These are phyloP conservation scores for Silvanus unidentatus DNA, from an alignment of 2,888 invertebrate genomes.

Conservation along the genomic window DNA sequence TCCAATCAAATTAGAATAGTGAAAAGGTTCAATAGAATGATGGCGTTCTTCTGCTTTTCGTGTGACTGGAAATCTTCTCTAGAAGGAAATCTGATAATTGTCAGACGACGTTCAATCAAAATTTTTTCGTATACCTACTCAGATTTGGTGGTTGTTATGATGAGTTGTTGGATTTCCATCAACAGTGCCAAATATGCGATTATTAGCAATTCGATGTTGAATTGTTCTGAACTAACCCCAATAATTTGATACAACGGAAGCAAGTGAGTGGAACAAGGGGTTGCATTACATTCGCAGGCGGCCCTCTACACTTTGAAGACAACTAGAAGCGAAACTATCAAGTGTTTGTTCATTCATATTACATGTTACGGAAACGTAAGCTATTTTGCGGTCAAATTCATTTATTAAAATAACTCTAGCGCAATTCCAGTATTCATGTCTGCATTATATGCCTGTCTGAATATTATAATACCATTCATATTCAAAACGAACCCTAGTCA, in stretches of 20 bases:
- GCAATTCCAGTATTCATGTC: neutral
- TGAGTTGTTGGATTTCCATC: neutral
- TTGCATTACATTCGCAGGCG: neutral
- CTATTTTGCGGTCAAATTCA: slow-evolving; percentile 6
- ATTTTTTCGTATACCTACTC: too few relatives aligned
- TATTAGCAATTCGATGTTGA: neutral
- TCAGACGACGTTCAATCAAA: too few relatives aligned
- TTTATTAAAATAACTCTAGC: neutral
- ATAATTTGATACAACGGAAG: neutral
- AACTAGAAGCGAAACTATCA: slow-evolving; percentile 3
- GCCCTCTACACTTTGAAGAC: neutral
- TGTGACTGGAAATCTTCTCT: too few relatives aligned
- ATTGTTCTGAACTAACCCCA: neutral
- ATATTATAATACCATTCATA: slow-evolving; percentile 1
- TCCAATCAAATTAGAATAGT: slow-evolving; percentile 32
- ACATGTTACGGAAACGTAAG: slow-evolving; percentile 4
- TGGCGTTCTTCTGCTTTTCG: too few relatives aligned
- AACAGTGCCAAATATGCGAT: neutral
- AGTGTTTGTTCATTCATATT: slow-evolving; percentile 1
- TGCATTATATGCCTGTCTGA: neutral
- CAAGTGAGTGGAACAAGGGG: neutral
- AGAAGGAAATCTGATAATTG: too few relatives aligned
- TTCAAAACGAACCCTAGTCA: neutral
- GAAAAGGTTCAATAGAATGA: slow-evolving; percentile 15
- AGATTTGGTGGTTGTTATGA: too few relatives aligned